Conservation (phyloP, 2,888 invertebrate species). For the Pyrocoelia pectoralis region DNA sequence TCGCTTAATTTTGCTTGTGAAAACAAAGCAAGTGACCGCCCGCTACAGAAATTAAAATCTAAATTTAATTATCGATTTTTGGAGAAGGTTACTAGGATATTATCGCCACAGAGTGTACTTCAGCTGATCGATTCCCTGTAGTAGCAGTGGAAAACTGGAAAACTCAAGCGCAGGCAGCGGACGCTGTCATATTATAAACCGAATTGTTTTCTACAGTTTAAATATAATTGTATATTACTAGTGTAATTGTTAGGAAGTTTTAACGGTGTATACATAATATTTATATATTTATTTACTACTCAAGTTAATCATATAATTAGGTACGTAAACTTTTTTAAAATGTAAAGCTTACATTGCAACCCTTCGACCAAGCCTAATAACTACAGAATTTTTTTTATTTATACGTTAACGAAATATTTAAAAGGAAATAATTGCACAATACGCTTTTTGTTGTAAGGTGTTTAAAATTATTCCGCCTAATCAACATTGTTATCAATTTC, state of each 20-base stretch:
- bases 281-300: slow-evolving; percentile 3
- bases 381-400: too few relatives aligned
- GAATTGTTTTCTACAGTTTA: slow-evolving; percentile 18
- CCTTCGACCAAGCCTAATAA: too few relatives aligned
- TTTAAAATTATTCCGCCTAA: slow-evolving; percentile 2
- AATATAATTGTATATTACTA: background rate
- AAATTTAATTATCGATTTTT: slow-evolving; percentile 31
- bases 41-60: slow-evolving; percentile 5
- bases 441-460: too few relatives aligned
- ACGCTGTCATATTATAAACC: slow-evolving; percentile 27
- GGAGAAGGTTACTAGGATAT: slow-evolving; percentile 17
- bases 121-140: slow-evolving; percentile 55
- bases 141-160: slow-evolving; percentile 34
- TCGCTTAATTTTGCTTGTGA: background rate
- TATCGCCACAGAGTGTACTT: slow-evolving; percentile 49
- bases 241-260: slow-evolving; percentile 5
- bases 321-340: background rate
- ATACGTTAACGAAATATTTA: too few relatives aligned
- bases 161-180: slow-evolving; percentile 31
- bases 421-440: too few relatives aligned
- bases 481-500: slow-evolving; percentile 30
- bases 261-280: background rate
- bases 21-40: background rate
- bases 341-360: too few relatives aligned
- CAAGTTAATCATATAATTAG: background rate